Evolutionary conservation across 1,140 invertebrate genomes (phyloP), one percentile per base, ranked within the genome.

Genomic region (Scaptomyza graminum): DNA sequence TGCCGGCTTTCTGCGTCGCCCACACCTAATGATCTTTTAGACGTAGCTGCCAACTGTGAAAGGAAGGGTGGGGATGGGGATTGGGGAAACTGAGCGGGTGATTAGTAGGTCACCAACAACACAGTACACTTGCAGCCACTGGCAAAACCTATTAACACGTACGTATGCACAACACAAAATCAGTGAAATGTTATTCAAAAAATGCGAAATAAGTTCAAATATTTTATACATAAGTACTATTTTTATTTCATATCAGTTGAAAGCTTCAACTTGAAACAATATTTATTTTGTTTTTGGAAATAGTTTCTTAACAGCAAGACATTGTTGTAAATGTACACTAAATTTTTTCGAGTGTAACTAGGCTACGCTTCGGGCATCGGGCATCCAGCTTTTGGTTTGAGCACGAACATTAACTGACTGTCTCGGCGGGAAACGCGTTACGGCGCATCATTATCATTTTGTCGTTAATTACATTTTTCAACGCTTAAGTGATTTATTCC

Each of bases 391-490:
- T 41, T 1, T 28, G n/a, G 39, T 39, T 44, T 11, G 31, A 16
- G 43, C 41, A 25, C 50, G 46, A 28, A 57, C 31, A n/a, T 55
- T 62, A 49, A 55, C 66, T 55, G 51, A 37, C 13, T 37, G 51
- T 50, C 70, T 68, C 69, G 51, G 18, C 51, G 81, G 61, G 85
- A 77, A 85, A 76, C 71, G 82, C 76, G 64, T 82, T 87, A 72
- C 78, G 63, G 46, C 63, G 83, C 79, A 74, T 87, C 83, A 87
- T 87, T 88, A 88, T 87, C 82, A 88, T 88, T 88, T 81, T 88
- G 82, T 83, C 82, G 82, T 87, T 87, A 87, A 87, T 87, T 87
- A 87, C 83, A 88, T 87, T 88, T 87, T 87, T 88, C 79, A 87
- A 72, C 76, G 83, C 79, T 83, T 88, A 87, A 87, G 83, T 87